Evolutionary conservation across 1,140 invertebrate species (phyloP).

Genomic region (Brachionus rotundiformis): DNA sequence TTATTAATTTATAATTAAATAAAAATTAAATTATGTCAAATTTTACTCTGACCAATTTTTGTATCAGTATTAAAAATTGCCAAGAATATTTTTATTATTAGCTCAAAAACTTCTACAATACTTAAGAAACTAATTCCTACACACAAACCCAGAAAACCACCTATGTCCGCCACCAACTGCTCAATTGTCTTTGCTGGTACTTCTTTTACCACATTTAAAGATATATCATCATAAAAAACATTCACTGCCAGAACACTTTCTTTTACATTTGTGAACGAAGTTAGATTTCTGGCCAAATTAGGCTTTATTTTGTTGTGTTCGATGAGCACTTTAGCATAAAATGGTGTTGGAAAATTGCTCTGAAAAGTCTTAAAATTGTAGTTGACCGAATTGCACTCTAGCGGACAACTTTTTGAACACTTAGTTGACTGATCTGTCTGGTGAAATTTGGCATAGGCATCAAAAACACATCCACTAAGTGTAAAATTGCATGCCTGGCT

Average conservation of each 20-base stretch:
- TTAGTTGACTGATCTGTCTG: background rate
- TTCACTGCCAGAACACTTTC: background rate
- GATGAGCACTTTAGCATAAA: background rate
- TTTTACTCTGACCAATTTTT: too few species aligned
- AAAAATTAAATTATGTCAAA: too few species aligned
- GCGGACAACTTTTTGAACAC: background rate
- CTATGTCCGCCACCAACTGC: background rate
- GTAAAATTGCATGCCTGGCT: background rate
- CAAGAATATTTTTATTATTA: background rate
- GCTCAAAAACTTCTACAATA: background rate
- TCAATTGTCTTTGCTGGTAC: background rate
- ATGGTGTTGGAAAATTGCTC: background rate
- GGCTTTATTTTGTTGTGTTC: background rate
- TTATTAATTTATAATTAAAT: too few species aligned
- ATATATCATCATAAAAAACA: slow-evolving; percentile 3
- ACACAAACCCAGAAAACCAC: slow-evolving; percentile 11
- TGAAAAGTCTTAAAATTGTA: background rate
- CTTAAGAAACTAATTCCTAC: slow-evolving; percentile 14
- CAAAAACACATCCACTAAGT: too few species aligned
- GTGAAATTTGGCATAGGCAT: background rate
- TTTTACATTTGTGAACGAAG: background rate
- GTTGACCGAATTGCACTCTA: slow-evolving; percentile 9
- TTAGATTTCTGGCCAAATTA: background rate
- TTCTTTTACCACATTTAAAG: background rate
- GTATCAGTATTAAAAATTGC: background rate